A percentile compares a stretch with the other conserved stretches of the same genome.
These are phyloP conservation scores for Misgurnus mizolepis DNA, from an alignment of 2,113 vertebrate species.

Conservation along the genomic window DNA sequence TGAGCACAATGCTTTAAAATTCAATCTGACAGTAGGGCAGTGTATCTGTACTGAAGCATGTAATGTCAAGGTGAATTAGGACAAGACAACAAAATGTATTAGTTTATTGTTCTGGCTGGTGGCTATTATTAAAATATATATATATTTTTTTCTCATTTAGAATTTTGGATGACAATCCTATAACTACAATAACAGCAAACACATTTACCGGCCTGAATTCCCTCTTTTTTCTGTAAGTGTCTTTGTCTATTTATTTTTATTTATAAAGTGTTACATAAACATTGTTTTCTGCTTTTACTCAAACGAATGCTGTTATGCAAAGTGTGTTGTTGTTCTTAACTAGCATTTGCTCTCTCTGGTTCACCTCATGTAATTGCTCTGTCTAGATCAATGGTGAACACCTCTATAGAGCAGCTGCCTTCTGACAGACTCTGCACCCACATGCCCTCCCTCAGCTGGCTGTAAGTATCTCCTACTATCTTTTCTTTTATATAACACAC, in stretches of 20 bases:
- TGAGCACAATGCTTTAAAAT: background rate
- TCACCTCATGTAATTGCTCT: background rate
- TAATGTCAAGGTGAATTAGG: background rate
- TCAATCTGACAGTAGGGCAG: background rate
- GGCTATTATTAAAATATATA: background rate
- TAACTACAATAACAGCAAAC: constrained; percentile 71
- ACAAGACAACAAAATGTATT: background rate
- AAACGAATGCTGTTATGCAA: background rate
- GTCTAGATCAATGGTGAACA: constrained; percentile 79
- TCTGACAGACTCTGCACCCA: constrained; percentile 74
- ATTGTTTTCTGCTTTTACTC: background rate
- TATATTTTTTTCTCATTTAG: constrained; percentile 53
- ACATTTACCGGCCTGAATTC: constrained; percentile 77
- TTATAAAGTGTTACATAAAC: background rate
- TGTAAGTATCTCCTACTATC: constrained; percentile 70
- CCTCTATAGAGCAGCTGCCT: constrained; percentile 75
- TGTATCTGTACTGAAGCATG: background rate
- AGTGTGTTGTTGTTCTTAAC: background rate
- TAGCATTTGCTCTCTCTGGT: background rate
- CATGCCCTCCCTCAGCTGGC: constrained; percentile 76
- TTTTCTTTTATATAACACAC: background rate
- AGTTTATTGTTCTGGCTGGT: background rate
- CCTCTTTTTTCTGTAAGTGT: constrained; percentile 74
- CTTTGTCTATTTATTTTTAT: background rate
- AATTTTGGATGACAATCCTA: constrained; percentile 81